phyloP scores from a whole-genome alignment of 2,888 invertebrate genomes.

The Bhutanitis thaidina region DNA sequence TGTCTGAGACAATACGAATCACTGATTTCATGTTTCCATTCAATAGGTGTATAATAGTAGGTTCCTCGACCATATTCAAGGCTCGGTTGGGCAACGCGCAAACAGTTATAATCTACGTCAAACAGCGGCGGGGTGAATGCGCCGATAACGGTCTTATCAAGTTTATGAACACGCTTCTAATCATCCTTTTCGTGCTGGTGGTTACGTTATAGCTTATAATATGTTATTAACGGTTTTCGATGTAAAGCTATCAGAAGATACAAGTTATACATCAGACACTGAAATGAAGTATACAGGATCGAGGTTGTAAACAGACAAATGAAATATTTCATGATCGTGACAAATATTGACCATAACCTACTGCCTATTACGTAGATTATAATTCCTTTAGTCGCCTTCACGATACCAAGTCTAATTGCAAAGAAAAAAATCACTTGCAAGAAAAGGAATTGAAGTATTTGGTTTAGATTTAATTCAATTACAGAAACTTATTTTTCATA shows the following conservation, averaged over 20 bases:
- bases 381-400: no score
- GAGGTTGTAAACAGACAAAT: no score
- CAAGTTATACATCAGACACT: no score
- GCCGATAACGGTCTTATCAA: constrained; percentile 53
- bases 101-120: constrained; percentile 48
- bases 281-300: neutral
- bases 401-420: no score
- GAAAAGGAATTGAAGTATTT: no score
- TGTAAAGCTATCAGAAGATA: no score
- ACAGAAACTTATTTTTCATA: no score
- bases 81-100: constrained; percentile 47
- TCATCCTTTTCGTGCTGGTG: constrained; percentile 29
- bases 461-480: no score
- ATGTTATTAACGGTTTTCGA: neutral
- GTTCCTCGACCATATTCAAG: constrained; percentile 41
- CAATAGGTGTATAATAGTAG: constrained; percentile 3
- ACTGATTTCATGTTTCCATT: constrained; percentile 3
- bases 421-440: no score
- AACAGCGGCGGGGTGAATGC: constrained; percentile 48
- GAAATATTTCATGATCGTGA: no score
- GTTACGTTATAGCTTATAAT: neutral
- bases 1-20: constrained; percentile 4
- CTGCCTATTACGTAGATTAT: no score
- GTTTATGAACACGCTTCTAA: constrained; percentile 55
- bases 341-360: no score